Base-by-base conservation (phyloP, 2,888 invertebrate genomes). In the Phaedon cochleariae region DNA sequence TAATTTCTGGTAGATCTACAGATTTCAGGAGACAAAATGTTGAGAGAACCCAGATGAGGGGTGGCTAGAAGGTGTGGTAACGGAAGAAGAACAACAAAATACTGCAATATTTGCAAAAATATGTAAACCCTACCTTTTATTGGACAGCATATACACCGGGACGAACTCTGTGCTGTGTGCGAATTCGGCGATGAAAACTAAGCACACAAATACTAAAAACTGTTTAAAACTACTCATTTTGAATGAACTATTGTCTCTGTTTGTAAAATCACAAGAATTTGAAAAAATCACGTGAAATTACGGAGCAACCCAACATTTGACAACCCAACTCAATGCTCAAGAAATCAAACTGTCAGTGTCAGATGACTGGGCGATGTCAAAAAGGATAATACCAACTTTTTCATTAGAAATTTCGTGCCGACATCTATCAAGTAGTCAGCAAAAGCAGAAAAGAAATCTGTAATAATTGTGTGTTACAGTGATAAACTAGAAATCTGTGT, bases 81-180 rank as follows among this genome's bases (percentile, higher is more conserved):
- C 22, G 20, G 29, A 64, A 26, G 34, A 64, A 26, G 46, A 64
- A 37, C 15, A 41, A 53, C 37, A 64, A 64, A 21, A 53, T 34
- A 26, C 21, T 15, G n/a, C 29, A 52, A 31, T 3, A 55, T 20
- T 41, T 21, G 15, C 15, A 21, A 62, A 60, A 41, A 63, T 69
- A 72, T 66, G 62, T 64, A 65, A 58, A 55, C 58, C 67, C 80
- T 79, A 82, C 82, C 79, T 78, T 68, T 74, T 68, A 51, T 79
- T 79, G 68, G 79, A 81, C 82, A 82, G 82, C 74, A 82, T 80
- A 76, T 74, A 82, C 62, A 82, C 81, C 61, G 83, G 83, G 57
- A 83, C 81, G 74, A 77, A 81, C 77, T 83, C 82, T 54, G 79
- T 74, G 65, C 66, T 71, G 64, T 71, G 61, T 18, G 67, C 71